These are phyloP conservation scores for Lamprotornis superbus DNA, from an alignment of 2,113 vertebrate genomes.

Conservation along the genomic window DNA sequence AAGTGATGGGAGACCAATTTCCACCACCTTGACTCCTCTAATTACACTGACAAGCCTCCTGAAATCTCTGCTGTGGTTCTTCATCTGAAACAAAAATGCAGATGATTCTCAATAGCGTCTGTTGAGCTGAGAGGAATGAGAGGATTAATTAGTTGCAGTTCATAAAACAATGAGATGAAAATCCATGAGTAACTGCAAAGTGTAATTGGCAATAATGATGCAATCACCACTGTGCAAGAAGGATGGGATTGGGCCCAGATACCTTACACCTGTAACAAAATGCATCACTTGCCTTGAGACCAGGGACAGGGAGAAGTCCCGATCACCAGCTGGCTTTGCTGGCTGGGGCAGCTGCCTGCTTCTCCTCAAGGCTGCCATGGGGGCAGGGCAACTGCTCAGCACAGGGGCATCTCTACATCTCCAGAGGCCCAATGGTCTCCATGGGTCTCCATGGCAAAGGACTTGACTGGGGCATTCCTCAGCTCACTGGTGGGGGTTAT, in stretches of 20 bases:
- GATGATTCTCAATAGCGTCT: neutral
- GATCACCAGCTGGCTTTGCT: neutral
- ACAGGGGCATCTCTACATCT: neutral
- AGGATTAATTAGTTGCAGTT: slow-evolving; percentile 66
- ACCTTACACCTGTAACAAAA: neutral
- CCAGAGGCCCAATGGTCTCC: neutral
- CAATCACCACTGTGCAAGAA: neutral
- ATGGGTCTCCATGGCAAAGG: neutral
- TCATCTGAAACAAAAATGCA: slow-evolving; percentile 50
- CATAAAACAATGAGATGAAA: slow-evolving; percentile 62
- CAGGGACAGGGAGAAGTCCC: neutral
- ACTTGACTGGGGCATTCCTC: rapidly evolving
- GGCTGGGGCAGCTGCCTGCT: neutral
- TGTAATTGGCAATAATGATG: slow-evolving; percentile 24
- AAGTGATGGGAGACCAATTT: slow-evolving; percentile 34
- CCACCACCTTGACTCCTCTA: slow-evolving; percentile 47
- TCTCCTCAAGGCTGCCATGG: rapidly evolving
- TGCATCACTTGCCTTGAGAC: neutral
- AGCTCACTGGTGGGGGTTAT: neutral
- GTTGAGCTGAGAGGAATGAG: slow-evolving; percentile 31
- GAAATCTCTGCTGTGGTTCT: slow-evolving; percentile 23
- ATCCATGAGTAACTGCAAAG: slow-evolving; percentile 17
- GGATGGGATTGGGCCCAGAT: neutral
- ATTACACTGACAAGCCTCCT: slow-evolving; percentile 47
- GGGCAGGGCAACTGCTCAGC: neutral